Percentiles rank a stretch among this genome's conserved stretches.
Conservation (phyloP, 2,888 invertebrate genomes). For the Lordiphosa andalusiaca region DNA sequence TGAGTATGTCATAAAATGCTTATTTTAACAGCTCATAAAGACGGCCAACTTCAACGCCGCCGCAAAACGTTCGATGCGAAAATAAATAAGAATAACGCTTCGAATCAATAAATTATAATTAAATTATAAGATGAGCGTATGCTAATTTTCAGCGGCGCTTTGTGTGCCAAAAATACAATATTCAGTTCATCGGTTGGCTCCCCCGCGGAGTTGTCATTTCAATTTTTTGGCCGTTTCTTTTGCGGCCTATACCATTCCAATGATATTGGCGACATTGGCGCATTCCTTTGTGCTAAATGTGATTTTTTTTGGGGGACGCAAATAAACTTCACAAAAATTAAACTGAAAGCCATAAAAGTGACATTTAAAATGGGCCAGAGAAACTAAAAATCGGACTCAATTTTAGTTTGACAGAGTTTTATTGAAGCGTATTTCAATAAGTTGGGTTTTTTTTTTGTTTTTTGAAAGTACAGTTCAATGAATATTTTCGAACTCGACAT, state of each 20-base stretch:
- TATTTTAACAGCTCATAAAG: constrained; percentile 76
- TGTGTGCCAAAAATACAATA: constrained; percentile 11
- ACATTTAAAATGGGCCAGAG: constrained; percentile 25
- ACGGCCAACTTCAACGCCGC: constrained; percentile 73
- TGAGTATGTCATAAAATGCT: constrained; percentile 55
- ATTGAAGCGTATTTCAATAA: too few relatives aligned
- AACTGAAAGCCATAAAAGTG: constrained; percentile 48
- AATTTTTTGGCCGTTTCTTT: constrained; percentile 45
- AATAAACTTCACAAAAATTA: constrained; percentile 51
- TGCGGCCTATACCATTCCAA: constrained; percentile 40
- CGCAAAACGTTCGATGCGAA: constrained; percentile 34
- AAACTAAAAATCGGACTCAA: constrained; percentile 25
- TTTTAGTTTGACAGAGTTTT: constrained; percentile 2
- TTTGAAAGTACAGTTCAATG: too few relatives aligned
- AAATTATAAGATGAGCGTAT: constrained; percentile 77
- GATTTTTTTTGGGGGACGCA: constrained; percentile 3
- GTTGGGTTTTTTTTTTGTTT: too few relatives aligned
- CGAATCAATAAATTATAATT: constrained; percentile 77
- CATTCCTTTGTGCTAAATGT: constrained; percentile 42
- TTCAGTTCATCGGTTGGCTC: constrained; percentile 14
- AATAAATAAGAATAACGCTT: constrained; percentile 51
- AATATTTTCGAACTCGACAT: too few relatives aligned
- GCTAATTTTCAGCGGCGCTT: constrained; percentile 62
- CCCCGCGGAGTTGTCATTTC: constrained; percentile 58
- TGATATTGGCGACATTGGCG: constrained; percentile 1